Evolutionary conservation across 2,797 vertebrate genomes (phyloP).

Genomic region (Decapterus maruadsi): DNA sequence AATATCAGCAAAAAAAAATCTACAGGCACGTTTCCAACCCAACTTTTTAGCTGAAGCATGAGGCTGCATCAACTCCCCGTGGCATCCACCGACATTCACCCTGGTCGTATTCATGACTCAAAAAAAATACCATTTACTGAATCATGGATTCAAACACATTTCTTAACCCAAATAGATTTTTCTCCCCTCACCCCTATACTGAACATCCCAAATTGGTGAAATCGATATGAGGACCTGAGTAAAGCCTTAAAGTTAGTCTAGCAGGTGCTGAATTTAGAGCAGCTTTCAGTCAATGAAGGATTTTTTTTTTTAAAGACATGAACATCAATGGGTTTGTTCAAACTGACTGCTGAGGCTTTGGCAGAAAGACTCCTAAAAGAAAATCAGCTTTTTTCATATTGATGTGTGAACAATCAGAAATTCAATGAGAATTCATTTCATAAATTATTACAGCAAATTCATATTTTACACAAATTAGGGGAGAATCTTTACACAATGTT

Average conservation of each 20-base stretch:
- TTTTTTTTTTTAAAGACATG: background rate
- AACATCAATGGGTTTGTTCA: constrained; percentile 32
- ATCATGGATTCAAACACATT: background rate
- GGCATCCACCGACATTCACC: background rate
- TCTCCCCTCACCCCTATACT: background rate
- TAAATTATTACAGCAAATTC: background rate
- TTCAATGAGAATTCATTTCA: background rate
- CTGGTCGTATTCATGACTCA: background rate
- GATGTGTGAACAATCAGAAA: constrained; percentile 25
- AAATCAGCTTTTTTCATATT: constrained; percentile 25
- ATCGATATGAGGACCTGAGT: background rate
- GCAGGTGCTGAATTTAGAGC: background rate
- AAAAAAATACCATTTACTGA: background rate
- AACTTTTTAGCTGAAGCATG: constrained; percentile 6
- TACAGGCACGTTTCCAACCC: background rate
- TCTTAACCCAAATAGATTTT: background rate
- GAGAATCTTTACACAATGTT: background rate
- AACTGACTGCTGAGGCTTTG: constrained; percentile 1
- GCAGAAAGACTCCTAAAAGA: constrained; percentile 21
- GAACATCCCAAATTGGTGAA: background rate
- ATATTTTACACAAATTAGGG: background rate
- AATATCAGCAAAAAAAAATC: constrained; percentile 5
- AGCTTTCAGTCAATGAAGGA: constrained; percentile 29
- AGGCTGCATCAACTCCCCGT: background rate
- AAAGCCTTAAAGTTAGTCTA: constrained; percentile 8